Percentiles rank a stretch among this genome's conserved stretches.
Conservation (phyloP, 2,797 vertebrate genomes). For the Fratercula arctica region DNA sequence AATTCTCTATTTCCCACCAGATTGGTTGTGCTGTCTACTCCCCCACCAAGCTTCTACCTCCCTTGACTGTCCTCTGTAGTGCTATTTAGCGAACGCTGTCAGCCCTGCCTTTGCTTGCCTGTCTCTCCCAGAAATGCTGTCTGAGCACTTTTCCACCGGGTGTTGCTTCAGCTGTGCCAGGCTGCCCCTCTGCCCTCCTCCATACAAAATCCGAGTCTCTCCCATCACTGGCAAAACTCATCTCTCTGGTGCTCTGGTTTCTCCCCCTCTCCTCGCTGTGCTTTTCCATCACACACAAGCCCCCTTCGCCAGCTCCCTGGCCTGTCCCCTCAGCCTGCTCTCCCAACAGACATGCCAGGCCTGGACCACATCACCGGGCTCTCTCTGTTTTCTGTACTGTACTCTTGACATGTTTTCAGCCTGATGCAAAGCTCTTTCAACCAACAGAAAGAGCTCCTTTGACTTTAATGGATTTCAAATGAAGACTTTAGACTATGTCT, state of each 20-base stretch:
- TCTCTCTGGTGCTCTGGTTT: not conserved
- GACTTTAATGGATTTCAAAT: conserved; percentile 36
- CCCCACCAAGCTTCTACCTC: not conserved
- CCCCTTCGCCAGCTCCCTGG: not conserved
- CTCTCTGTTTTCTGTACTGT: not conserved
- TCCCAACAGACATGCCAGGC: not conserved
- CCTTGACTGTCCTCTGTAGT: not conserved
- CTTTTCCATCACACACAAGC: not conserved
- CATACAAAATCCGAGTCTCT: not conserved
- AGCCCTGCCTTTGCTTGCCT: not conserved
- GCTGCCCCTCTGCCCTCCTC: not conserved
- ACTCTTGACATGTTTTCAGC: conserved; percentile 26
- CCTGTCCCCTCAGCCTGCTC: not conserved
- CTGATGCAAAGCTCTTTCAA: conserved; percentile 26
- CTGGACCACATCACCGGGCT: not conserved
- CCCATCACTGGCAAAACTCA: not conserved
- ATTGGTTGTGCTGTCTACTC: not conserved
- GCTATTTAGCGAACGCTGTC: rapidly evolving
- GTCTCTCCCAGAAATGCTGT: not conserved
- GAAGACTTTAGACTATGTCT: conserved; percentile 15
- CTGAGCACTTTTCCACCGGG: rapidly evolving
- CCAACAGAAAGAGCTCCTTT: conserved; percentile 21
- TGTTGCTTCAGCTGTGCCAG: not conserved
- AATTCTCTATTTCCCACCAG: not conserved
- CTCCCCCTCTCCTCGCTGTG: not conserved